Evolutionary conservation across 1,140 invertebrate species (phyloP), one percentile per base, ranked within the genome.

Genomic region (Vanessa atalanta): DNA sequence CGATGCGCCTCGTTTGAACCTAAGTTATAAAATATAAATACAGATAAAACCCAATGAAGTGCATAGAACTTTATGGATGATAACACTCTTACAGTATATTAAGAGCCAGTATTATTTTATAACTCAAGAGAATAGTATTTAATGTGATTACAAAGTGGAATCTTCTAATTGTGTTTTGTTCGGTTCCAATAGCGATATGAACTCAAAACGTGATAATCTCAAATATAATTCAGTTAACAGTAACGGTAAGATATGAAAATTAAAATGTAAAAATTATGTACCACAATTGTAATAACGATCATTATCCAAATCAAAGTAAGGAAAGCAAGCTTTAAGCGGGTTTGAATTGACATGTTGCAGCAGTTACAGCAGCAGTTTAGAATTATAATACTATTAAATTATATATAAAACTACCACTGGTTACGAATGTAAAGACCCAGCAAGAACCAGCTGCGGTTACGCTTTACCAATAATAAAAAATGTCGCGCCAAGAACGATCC

Each of bases 11-110:
- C 51, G 65, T 55, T 31, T 55, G 66, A 68, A 57, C 66, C 47
- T 57, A 37, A 16, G 26, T 37, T 67, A 51, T 47, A 20, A 43
- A 55, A 15, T 68, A 48, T 65, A 73, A 61, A 63, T 66, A 72
- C 26, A 55, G 12, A 66, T 67, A 67, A 73, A 61, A 47, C 51
- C n/a, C 23, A 67, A 8, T 67, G 13, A 61, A 73, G 71, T 73
- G 55, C 71, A 67, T 61, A 67, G 71, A 73, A 73, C 71, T 73
- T 73, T 72, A 13, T 16, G 31, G 47, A 66, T 57, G 71, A 73
- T 73, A 73, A 61, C 64, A 65, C 50, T 14, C 26, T 65, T 65
- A 3, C 47, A 68, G 31, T 55, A 55, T 55, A 68, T 26, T 60
- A 11, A 60, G 20, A 26, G 23, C 14, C 55, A 60, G 55, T 60